phyloP scores from a whole-genome alignment of 2,797 vertebrate genomes.

The Sciurus carolinensis region DNA sequence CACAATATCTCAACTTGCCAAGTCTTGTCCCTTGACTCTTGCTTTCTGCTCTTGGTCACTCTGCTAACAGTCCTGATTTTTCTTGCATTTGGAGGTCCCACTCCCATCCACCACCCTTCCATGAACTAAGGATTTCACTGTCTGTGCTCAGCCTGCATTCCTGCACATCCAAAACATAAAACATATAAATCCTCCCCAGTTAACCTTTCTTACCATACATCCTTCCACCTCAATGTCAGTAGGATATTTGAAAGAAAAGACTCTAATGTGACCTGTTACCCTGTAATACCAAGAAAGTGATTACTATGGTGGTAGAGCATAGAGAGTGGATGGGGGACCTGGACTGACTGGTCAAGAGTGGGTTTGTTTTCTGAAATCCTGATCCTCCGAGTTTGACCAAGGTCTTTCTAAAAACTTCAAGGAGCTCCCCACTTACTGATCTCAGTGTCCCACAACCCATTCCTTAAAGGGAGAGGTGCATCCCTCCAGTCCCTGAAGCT shows the following conservation, averaged over 20 bases:
- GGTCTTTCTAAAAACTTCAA: background rate
- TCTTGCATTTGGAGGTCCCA: background rate
- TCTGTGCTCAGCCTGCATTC: conserved; percentile 72
- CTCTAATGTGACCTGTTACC: conserved; percentile 68
- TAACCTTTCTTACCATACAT: conserved; percentile 70
- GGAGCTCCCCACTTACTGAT: background rate
- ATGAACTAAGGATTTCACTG: conserved; percentile 7
- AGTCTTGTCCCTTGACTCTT: conserved; percentile 74
- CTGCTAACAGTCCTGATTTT: conserved; percentile 64
- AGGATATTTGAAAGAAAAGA: conserved; percentile 63
- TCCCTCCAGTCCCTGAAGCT: background rate
- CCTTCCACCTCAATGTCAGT: conserved; percentile 82
- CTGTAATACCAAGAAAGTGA: conserved; percentile 79
- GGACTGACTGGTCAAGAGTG: rapidly evolving
- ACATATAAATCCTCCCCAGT: conserved; percentile 74
- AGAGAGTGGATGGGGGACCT: background rate
- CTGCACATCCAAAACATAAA: conserved; percentile 80
- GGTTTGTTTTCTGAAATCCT: background rate
- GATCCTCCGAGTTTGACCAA: background rate
- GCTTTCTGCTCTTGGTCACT: conserved; percentile 59
- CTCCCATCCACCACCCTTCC: conserved; percentile 75
- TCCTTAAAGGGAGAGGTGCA: background rate
- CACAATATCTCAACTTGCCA: conserved; percentile 69
- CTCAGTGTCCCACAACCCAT: background rate
- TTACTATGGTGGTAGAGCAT: background rate